Evolutionary conservation across 2,888 invertebrate genomes (phyloP).

Genomic region (Proisotoma minuta): DNA sequence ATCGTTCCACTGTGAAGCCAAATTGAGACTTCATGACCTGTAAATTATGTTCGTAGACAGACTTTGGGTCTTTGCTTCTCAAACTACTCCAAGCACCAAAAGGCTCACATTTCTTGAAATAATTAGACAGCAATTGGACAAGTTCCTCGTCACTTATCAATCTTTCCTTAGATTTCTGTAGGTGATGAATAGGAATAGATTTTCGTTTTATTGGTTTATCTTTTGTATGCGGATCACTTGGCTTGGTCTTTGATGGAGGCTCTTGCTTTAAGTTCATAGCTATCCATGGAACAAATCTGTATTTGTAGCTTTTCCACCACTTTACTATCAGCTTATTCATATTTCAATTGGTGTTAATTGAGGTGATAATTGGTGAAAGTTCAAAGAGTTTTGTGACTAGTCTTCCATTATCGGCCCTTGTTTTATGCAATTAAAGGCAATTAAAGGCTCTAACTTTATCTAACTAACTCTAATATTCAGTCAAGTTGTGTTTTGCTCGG

Average conservation of each 20-base stretch:
- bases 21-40: conserved; percentile 31
- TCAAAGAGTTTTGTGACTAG: no score
- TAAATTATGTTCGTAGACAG: conserved; percentile 9
- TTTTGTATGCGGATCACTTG: neutral
- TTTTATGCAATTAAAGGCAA: no score
- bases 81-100: neutral
- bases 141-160: conserved; percentile 18
- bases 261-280: conserved; percentile 44
- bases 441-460: no score
- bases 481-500: no score
- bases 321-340: conserved; percentile 13
- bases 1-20: conserved; percentile 26
- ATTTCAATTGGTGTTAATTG: no score
- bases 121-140: neutral
- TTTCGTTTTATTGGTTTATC: conserved; percentile 5
- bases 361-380: no score
- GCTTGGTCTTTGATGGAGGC: conserved; percentile 7
- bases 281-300: conserved; percentile 49
- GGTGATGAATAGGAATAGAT: conserved; percentile 26
- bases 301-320: conserved; percentile 48
- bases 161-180: conserved; percentile 21
- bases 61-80: no score
- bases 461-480: no score
- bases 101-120: conserved; percentile 23
- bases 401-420: no score